Conservation (phyloP, 2,113 vertebrate genomes). For the Cyphomyrus plagiostoma region DNA sequence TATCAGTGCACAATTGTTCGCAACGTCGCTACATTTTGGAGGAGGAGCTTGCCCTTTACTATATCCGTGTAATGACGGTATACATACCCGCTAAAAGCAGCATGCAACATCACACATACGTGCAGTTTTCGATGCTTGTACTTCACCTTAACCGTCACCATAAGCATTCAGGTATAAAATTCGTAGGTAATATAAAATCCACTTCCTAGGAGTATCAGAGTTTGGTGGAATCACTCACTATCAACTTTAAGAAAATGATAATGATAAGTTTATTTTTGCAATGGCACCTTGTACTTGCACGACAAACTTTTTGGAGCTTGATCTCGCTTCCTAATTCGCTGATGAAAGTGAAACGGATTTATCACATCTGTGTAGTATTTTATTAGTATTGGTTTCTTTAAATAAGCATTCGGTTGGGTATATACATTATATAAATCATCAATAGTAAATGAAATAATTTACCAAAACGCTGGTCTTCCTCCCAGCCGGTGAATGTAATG, state of each 20-base stretch:
- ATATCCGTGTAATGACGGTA: background rate
- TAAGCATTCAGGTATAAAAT: background rate
- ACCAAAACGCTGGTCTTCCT: constrained; percentile 8
- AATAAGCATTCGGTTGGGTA: background rate
- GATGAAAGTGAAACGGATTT: background rate
- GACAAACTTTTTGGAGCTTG: background rate
- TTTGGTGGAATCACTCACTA: background rate
- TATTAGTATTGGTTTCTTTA: background rate
- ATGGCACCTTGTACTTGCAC: background rate
- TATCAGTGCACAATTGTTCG: background rate
- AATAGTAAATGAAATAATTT: background rate
- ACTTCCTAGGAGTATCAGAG: background rate
- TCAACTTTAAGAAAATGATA: background rate
- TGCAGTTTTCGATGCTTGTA: background rate
- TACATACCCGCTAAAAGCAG: background rate
- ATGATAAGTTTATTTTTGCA: background rate
- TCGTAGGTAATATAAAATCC: background rate
- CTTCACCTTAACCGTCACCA: background rate
- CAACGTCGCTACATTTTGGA: background rate
- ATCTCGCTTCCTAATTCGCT: background rate
- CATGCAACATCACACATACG: background rate
- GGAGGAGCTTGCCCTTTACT: background rate
- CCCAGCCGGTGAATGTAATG: background rate
- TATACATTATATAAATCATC: background rate
- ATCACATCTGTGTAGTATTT: background rate